Base-by-base conservation (phyloP, 2,797 vertebrate genomes). In the Danionella dracula region DNA sequence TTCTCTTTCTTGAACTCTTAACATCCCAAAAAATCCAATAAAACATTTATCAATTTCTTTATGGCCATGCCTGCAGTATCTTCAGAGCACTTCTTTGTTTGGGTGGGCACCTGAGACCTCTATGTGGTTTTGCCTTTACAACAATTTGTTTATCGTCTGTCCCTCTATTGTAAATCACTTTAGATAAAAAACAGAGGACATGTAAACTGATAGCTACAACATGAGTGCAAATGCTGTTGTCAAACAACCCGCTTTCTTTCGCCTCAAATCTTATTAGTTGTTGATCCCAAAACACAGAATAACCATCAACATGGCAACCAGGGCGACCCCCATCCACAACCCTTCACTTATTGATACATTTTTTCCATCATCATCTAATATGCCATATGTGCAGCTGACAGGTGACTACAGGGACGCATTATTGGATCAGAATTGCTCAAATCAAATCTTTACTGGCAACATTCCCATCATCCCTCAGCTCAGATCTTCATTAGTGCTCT, bases 191-290 rank as follows among this genome's bases (percentile, higher is more conserved):
- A n/a, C n/a, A n/a, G n/a, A n/a, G n/a, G n/a, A n/a, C n/a, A n/a
- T n/a, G 19, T 48, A 37, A 5, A 35, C 41, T 57, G 41, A 41
- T 45, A 65, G 50, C 8, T 56, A 74, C 61, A 70, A 38, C 15
- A 21, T 12, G 35, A 31, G 50, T 23, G 31, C 57, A 66, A 51
- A n/a, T 34, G 27, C 48, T 55, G 57, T 62, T 74, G 61, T 61
- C 63, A 72, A 32, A 66, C n/a, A n/a, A n/a, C 27, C 34, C 9
- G 38, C 59, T 73, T 68, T 70, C 9, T 58, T 66, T 69, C 45
- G n/a, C 7, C 53, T 16, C 34, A 19, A 8, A 29, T 38, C 66
- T 70, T 48, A 29, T 54, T 62, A 54, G 29, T 38, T 40, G 31
- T 40, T 7, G 23, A 17, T 51, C 41, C 23, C 42, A 34, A 17